Conservation (phyloP, 2,888 invertebrate genomes). For the Orthosia gothica region DNA sequence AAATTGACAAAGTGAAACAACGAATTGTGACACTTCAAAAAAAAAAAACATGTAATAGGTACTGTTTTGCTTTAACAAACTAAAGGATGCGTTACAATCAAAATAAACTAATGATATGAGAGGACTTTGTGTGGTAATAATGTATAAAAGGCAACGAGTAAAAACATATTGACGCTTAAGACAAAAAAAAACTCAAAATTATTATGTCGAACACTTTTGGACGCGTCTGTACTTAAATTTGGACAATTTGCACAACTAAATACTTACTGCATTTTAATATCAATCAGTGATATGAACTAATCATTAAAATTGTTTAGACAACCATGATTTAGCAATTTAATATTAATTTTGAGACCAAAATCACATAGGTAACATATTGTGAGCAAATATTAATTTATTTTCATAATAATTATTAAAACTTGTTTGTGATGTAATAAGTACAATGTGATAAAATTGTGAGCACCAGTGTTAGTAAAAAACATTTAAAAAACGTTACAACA, state of each 20-base stretch:
- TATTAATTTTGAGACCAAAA: slow-evolving; percentile 66
- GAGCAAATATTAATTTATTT: slow-evolving; percentile 55
- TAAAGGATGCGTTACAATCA: not conserved
- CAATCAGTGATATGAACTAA: slow-evolving; percentile 21
- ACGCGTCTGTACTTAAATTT: slow-evolving; percentile 26
- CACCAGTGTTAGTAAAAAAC: slow-evolving; percentile 43
- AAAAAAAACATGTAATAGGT: not conserved
- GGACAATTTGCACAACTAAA: slow-evolving; percentile 35
- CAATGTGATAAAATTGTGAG: slow-evolving; percentile 39
- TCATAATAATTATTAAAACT: slow-evolving; percentile 21
- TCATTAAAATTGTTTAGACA: slow-evolving; percentile 18
- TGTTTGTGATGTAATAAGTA: slow-evolving; percentile 42
- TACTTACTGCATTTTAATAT: slow-evolving; percentile 21
- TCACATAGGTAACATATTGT: slow-evolving; percentile 53
- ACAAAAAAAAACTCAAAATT: not conserved
- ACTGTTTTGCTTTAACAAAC: not conserved
- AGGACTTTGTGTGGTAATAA: not conserved
- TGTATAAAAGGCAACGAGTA: no score
- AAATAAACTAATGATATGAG: not conserved
- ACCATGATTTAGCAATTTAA: slow-evolving; percentile 47
- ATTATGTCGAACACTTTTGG: not conserved
- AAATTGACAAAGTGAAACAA: slow-evolving; percentile 57
- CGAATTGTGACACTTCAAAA: not conserved
- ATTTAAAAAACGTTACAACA: not conserved
- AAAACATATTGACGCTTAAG: not conserved